These are phyloP conservation scores for Argynnis bischoffii DNA, from an alignment of 2,888 invertebrate species.

Conservation along the genomic window DNA sequence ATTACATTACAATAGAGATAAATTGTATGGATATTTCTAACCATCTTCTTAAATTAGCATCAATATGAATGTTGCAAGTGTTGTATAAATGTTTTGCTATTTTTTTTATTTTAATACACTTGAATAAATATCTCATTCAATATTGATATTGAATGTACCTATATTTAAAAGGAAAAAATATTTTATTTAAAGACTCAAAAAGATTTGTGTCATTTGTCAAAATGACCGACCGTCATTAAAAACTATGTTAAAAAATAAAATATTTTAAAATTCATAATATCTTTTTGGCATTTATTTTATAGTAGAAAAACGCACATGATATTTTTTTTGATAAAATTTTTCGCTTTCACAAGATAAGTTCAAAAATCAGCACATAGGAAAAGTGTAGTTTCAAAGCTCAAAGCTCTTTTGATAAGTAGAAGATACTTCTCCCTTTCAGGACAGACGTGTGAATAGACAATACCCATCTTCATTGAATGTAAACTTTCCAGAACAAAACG, in stretches of 20 bases:
- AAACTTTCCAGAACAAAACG: conserved; percentile 18
- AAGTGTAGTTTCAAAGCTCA: not conserved
- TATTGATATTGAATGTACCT: too few relatives aligned
- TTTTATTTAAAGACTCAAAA: too few relatives aligned
- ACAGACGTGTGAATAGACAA: conserved; percentile 15
- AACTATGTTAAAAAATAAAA: too few relatives aligned
- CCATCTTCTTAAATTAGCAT: too few relatives aligned
- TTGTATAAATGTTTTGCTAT: not conserved
- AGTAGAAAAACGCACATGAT: not conserved
- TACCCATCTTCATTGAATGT: conserved; percentile 13
- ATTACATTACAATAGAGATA: conserved; percentile 10
- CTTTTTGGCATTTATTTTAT: too few relatives aligned
- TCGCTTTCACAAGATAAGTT: conserved; percentile 8
- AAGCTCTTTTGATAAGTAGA: conserved; percentile 1
- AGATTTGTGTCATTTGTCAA: too few relatives aligned
- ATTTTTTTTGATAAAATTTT: not conserved
- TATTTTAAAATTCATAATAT: too few relatives aligned
- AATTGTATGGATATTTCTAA: not conserved
- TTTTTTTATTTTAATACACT: not conserved
- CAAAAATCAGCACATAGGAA: conserved; percentile 15
- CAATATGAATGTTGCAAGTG: too few relatives aligned
- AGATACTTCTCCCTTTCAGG: conserved; percentile 3
- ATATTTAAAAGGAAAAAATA: too few relatives aligned
- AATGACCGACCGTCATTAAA: too few relatives aligned
- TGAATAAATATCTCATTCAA: not conserved